Percentiles rank a stretch among this genome's conserved stretches.
These are phyloP conservation scores for Galeopterus variegatus DNA, from an alignment of 2,113 vertebrate genomes.

Conservation along the genomic window DNA sequence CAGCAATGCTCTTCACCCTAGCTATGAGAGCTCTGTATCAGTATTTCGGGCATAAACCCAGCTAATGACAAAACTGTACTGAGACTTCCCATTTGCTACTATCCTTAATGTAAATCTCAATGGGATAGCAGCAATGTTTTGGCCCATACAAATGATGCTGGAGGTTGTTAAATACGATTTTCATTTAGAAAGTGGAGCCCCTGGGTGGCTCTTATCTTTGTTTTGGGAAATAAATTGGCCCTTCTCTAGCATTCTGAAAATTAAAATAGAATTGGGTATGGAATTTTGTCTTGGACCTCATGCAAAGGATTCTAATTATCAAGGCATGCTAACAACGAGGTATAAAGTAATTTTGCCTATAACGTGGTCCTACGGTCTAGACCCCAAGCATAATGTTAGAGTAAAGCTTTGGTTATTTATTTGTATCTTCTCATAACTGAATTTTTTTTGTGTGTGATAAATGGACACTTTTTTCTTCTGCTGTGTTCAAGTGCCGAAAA, in stretches of 20 bases:
- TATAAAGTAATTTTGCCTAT: slow-evolving; percentile 74
- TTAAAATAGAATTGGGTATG: slow-evolving; percentile 76
- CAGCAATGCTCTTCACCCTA: neutral
- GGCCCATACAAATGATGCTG: slow-evolving; percentile 64
- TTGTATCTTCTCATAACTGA: slow-evolving; percentile 54
- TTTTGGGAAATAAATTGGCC: slow-evolving; percentile 79
- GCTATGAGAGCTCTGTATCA: neutral
- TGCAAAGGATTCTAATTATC: slow-evolving; percentile 78
- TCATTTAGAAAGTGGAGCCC: slow-evolving; percentile 78
- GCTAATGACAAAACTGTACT: slow-evolving; percentile 44
- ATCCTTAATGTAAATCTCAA: slow-evolving; percentile 65
- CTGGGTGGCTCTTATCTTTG: slow-evolving; percentile 80
- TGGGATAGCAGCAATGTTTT: slow-evolving; percentile 70
- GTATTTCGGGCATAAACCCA: slow-evolving; percentile 49
- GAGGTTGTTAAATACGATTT: slow-evolving; percentile 76
- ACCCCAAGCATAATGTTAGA: slow-evolving; percentile 22
- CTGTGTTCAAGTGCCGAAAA: slow-evolving; percentile 38
- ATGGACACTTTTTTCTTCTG: slow-evolving; percentile 49
- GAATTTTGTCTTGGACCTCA: slow-evolving; percentile 76
- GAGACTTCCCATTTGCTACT: slow-evolving; percentile 42
- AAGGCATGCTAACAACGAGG: slow-evolving; percentile 60
- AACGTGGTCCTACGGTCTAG: slow-evolving; percentile 51
- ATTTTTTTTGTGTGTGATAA: neutral
- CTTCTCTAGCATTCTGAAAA: slow-evolving; percentile 76
- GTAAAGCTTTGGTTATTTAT: slow-evolving; percentile 39